Evolutionary conservation across 2,113 vertebrate genomes (phyloP), one percentile per base, ranked within the genome.

Genomic region (Oxygymnocypris stewartii): DNA sequence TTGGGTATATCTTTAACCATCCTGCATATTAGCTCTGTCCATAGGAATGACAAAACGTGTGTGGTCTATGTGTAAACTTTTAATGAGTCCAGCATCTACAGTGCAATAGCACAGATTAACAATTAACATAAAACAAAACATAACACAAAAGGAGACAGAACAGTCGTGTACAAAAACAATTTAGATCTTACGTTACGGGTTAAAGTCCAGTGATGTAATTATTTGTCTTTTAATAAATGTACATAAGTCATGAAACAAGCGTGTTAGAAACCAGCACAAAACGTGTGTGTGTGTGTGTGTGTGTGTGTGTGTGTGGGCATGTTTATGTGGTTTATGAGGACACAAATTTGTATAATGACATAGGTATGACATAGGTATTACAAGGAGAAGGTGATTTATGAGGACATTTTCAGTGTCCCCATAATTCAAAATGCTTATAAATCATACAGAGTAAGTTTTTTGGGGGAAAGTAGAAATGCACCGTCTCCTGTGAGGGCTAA

Each of bases 21-120:
- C 16, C 4, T 20, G 44, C 14, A 16, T 51, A 14, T 35, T 78
- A 12, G 20, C 40, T 73, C 9, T 85, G 35, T 13, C 18, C 47
- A 57, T 44, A 87, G 4, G 42, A 86, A 85, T 77, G 44, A 87
- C 84, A 79, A 37, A 67, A 12, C 20, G 75, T 87, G 47, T 71
- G 59, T 81, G 57, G 78, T 25, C 59, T 89, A 37, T 89, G 23
- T 92, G 91, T 92, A 91, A 94, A 93, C 85, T 90, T 94, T 94
- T 95, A 94, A 93, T 85, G 88, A 92, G 92, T 92, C 91, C 90
- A 93, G 91, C 90, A 92, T 93, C 87, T 89, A 88, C 91, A 92
- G 93, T 90, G 91, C 90, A 88, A 90, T 87, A 63, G 87, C 88
- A 89, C 79, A 87, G 78, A 88, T 77, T 63, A 80, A 75, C 67